Base-by-base conservation (phyloP, 2,113 vertebrate genomes). In the Progne subis region DNA sequence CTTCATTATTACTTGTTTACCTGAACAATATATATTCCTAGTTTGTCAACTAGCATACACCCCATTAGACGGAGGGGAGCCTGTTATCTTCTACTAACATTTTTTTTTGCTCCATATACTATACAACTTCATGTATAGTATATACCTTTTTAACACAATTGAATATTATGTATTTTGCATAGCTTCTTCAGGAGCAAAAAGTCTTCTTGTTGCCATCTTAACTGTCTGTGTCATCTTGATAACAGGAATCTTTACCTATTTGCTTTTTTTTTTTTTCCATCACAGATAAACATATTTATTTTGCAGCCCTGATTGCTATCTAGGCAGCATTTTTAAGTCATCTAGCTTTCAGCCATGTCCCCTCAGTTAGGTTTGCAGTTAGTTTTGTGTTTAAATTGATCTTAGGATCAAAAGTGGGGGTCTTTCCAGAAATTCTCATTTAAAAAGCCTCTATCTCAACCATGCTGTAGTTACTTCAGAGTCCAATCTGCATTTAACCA, bases 21-120 rank as follows among this genome's bases (percentile, higher is more conserved):
- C 34, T 69, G 32, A 77, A 37, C 8, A 9, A 37, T 37, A 4
- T 37, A 59, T 59, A 53, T 55, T 83, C 25, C 14, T 46, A 41
- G 5, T 46, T 83, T 75, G 9, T 70, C 23, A 55, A 2, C 18
- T 82, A 67, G 9, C 0, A 1, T 26, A 44, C 5, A 23, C 6
- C 3, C 11, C 24, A 5, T 11, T 4, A 5, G 4, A 3, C 16
- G 6, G 9, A 49, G 12, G 6, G 14, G 7, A 11, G 2, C 6
- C 3, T 76, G 9, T n/a, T 85, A 23, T 21, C 19, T 72, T 71
- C 34, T 55, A 43, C 26, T 9, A 56, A n/a, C n/a, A n/a, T 37
- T 37, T 37, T 37, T 63, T 28, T 60, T 77, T 82, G 9, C 5
- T 88, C 12, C 29, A 18, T 53, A 15, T 5, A 6, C 23, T 80